Evolutionary conservation across 2,797 vertebrate species (phyloP).

Genomic region (Danio choprae): DNA sequence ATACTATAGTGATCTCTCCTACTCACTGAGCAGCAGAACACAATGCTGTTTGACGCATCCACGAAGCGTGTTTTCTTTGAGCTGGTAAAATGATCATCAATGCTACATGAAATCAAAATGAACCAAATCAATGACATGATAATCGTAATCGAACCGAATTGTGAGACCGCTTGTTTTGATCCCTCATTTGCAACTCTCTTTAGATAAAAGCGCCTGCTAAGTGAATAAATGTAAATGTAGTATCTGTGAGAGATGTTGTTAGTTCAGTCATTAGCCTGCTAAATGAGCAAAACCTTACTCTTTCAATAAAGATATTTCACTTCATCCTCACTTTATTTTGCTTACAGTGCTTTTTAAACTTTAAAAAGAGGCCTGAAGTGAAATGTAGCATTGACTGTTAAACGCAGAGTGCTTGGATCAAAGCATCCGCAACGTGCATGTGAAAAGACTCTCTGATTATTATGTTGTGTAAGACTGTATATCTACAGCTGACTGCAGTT

Average conservation of each 20-base stretch:
- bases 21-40: no score
- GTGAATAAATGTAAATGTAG: background rate
- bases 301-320: slow-evolving; percentile 3
- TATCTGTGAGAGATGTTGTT: background rate
- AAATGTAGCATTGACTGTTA: slow-evolving; percentile 7
- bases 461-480: slow-evolving; percentile 1
- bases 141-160: no score
- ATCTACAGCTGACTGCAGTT: background rate
- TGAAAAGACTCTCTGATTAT: slow-evolving; percentile 23
- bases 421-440: background rate
- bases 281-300: background rate
- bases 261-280: background rate
- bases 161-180: no score
- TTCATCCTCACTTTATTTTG: background rate
- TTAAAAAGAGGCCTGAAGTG: slow-evolving; percentile 1
- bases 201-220: background rate
- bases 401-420: background rate
- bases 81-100: no score
- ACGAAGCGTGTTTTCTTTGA: no score
- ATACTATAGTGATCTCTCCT: no score
- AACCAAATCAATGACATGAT: no score
- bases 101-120: no score
- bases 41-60: no score
- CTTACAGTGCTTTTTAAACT: background rate
- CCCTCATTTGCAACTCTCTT: no score